phyloP scores from a whole-genome alignment of 1,140 invertebrate species.

The Caenorhabditis remanei region DNA sequence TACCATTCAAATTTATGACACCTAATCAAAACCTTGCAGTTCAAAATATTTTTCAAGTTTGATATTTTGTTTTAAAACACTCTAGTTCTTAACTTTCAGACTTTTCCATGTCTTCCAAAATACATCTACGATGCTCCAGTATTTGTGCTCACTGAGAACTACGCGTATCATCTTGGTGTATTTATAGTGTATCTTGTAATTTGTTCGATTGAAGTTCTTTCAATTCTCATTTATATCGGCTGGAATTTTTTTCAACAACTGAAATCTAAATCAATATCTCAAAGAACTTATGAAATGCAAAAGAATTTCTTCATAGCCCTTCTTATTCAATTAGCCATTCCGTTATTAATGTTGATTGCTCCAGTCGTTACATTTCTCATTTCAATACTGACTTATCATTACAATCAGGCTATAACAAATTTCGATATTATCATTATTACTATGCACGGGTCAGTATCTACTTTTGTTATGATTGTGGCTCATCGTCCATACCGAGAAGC shows the following conservation, averaged over 20 bases:
- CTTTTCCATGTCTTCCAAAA: neutral
- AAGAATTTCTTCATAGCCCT: neutral
- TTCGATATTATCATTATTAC: neutral
- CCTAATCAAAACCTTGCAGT: neutral
- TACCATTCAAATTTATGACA: neutral
- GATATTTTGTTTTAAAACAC: neutral
- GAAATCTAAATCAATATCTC: neutral
- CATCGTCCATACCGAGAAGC: slow-evolving; percentile 1
- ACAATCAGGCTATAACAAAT: neutral
- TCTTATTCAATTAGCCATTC: neutral
- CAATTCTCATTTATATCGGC: neutral
- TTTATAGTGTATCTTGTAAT: neutral
- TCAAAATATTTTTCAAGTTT: neutral
- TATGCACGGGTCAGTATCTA: neutral
- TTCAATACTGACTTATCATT: neutral
- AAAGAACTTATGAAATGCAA: neutral
- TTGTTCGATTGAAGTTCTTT: neutral
- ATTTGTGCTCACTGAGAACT: neutral
- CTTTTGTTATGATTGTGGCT: neutral
- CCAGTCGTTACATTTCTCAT: neutral
- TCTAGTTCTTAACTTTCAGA: neutral
- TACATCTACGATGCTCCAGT: neutral
- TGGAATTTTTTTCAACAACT: neutral
- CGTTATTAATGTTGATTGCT: neutral
- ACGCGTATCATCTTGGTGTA: neutral